Evolutionary conservation across 2,888 invertebrate genomes (phyloP), one percentile per base, ranked within the genome.

Genomic region (Meteorus colon): DNA sequence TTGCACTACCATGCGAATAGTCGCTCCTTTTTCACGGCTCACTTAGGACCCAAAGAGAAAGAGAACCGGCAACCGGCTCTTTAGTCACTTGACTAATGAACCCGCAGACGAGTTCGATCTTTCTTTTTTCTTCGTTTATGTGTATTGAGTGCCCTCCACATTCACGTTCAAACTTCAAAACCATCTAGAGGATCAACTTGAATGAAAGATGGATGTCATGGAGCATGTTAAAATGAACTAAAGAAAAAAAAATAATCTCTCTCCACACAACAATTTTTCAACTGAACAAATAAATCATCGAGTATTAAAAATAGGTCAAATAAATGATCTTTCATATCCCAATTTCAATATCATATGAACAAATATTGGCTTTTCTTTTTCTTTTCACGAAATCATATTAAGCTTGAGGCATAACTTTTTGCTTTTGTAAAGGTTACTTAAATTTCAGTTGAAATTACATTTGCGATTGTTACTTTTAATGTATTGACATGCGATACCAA

Each of bases 71-170:
- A 77, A 76, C 76, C 76, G 82, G 79, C 55, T 85, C 83, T 83
- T 87, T 87, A 87, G 86, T 78, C 82, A 79, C 76, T 83, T 87
- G 87, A 87, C 86, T 87, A 87, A 87, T 87, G 87, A 87, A 87
- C 83, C 83, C 81, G 62, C 74, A 59, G 48, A 74, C 76, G 73
- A 75, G 60, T 73, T 73, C 67, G 59, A 71, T 48, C 68, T 31
- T 51, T 1, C 24, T 24, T 24, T 24, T 24, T 65, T 45, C 37
- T 27, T n/a, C 29, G 19, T 51, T 34, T 29, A 60, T 31, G 55
- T 27, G n/a, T 59, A 31, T 48, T 24, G 59, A 70, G 67, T 71
- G 19, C 67, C 63, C 59, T 74, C 37, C 62, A 27, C 19, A 31
- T 29, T 79, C 78, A 79, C 80, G 78, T 80, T 83, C 80, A 79